These are phyloP conservation scores for Trichosurus vulpecula DNA, from an alignment of 2,797 vertebrate species.

Conservation along the genomic window DNA sequence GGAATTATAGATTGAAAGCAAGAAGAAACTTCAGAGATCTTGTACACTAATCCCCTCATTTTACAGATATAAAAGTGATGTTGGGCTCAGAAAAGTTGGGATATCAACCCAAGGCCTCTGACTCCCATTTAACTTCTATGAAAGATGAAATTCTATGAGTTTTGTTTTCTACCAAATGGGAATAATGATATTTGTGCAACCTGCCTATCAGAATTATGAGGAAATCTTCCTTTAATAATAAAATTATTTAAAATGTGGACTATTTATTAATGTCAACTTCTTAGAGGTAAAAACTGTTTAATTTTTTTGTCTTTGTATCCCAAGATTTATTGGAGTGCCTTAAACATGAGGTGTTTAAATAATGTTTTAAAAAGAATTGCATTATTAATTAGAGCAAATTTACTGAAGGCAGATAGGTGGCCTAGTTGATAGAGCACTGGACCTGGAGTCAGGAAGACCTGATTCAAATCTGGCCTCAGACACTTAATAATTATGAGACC, in stretches of 20 bases:
- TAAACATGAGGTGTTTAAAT: background rate
- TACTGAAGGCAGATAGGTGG: background rate
- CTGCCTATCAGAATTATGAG: background rate
- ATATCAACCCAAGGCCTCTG: background rate
- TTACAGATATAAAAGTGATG: background rate
- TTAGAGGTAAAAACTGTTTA: background rate
- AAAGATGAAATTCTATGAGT: background rate
- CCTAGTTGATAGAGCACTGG: background rate
- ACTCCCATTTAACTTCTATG: background rate
- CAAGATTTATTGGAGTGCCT: background rate
- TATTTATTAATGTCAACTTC: background rate
- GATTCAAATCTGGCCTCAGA: background rate
- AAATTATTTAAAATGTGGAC: background rate
- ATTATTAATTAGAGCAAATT: background rate
- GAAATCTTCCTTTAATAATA: background rate
- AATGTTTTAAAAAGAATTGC: background rate
- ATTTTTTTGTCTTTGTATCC: background rate
- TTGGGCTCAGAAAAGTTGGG: background rate
- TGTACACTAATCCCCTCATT: background rate
- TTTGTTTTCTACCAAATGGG: background rate
- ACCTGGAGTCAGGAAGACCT: background rate
- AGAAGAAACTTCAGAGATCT: background rate
- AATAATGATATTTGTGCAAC: background rate
- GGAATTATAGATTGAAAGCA: background rate
- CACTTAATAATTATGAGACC: background rate